Base-by-base conservation (phyloP, 1,140 invertebrate genomes). In the Phenacoccus solenopsis region DNA sequence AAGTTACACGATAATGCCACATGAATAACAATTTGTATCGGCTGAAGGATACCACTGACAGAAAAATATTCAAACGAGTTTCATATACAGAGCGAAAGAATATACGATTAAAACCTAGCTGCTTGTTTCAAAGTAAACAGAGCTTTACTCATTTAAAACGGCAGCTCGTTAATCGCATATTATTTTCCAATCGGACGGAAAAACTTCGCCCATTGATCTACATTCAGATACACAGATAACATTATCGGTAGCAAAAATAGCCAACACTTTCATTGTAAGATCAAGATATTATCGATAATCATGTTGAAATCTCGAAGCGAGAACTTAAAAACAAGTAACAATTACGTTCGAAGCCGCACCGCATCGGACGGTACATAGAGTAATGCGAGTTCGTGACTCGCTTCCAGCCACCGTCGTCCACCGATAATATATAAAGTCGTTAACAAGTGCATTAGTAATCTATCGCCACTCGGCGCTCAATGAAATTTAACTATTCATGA, bases 401-500 rank as follows among this genome's bases (percentile, higher is more conserved):
- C 59, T 64, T 64, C 22, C 16, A 27, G 59, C 59, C 21, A 64
- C 59, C 59, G 59, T 64, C 59, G 21, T 16, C 20, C 16, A 16
- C 59, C 21, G 59, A 25, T 25, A 64, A 25, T 24, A 64, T 25
- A 64, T 64, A 16, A 64, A 64, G 59, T 64, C 59, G 59, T 64
- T 64, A 64, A 64, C 59, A 64, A 64, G 59, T 64, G 59, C 59
- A 64, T 27, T 27, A 64, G 59, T 27, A 24, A 27, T 64, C 22
- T 64, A 49, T 49, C 38, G 38, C 38, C 16, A 49, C 12, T 2
- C 5, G n/a, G n/a, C 3, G 38, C 38, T 49, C 38, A 49, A 49
- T 49, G 38, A 49, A 49, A 49, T 49, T 49, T 49, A 49, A 49
- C 38, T 3, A 16, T n/a, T 49, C 16, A 49, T 49, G 38, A 49